Conservation (phyloP, 1,140 invertebrate genomes). For the Pristionchus pacificus region DNA sequence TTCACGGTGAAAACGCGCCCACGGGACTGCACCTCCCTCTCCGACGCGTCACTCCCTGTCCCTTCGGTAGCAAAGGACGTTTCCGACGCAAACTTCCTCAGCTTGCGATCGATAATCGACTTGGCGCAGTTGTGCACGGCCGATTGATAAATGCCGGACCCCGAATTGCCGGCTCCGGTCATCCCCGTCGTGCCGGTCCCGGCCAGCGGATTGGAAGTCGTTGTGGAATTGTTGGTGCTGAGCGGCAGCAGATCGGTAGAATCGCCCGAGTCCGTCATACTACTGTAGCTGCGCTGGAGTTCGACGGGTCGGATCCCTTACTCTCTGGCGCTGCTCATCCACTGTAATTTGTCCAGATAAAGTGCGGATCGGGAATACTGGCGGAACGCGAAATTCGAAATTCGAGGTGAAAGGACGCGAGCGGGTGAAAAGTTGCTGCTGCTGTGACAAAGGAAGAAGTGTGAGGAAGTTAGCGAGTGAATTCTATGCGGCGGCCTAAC, state of each 20-base stretch:
- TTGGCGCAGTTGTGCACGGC: conserved; percentile 34
- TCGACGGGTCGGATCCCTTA: conserved; percentile 6
- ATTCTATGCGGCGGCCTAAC: too few relatives aligned
- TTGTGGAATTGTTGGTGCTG: conserved; percentile 5
- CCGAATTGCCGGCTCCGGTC: conserved; percentile 25
- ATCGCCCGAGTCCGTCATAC: conserved; percentile 8
- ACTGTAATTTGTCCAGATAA: too few relatives aligned
- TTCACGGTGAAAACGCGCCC: conserved; percentile 13
- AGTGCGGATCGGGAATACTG: too few relatives aligned
- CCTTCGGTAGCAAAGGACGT: conserved; percentile 38
- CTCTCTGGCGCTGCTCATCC: too few relatives aligned
- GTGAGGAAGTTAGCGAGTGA: too few relatives aligned
- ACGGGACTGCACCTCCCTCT: conserved; percentile 19
- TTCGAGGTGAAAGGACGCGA: too few relatives aligned
- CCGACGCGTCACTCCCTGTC: conserved; percentile 25
- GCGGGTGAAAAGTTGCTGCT: too few relatives aligned
- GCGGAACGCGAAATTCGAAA: too few relatives aligned
- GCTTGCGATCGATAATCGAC: conserved; percentile 36
- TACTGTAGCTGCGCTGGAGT: conserved; percentile 9
- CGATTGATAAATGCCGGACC: too few relatives aligned
- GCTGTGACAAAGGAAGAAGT: too few relatives aligned
- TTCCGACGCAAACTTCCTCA: conserved; percentile 45
- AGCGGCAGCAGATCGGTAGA: neutral
- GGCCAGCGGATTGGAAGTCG: conserved; percentile 25
- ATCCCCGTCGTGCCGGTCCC: conserved; percentile 24